Evolutionary conservation across 1,140 invertebrate species (phyloP).

Genomic region (Diachasma alloeum): DNA sequence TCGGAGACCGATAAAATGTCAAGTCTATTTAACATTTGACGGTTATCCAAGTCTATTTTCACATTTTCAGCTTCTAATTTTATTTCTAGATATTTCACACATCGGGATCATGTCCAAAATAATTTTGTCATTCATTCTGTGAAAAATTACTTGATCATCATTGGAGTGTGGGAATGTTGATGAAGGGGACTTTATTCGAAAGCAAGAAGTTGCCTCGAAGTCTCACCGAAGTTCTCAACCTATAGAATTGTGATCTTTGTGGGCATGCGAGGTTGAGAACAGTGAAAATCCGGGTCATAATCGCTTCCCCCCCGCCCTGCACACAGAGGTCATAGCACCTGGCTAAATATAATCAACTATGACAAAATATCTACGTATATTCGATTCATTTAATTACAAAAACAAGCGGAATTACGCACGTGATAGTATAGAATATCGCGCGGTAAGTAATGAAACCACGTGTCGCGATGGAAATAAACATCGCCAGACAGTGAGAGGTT

Average conservation of each 20-base stretch:
- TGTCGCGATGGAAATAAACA: background rate
- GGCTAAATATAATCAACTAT: background rate
- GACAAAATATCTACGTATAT: background rate
- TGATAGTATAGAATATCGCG: background rate
- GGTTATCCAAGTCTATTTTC: conserved; percentile 1
- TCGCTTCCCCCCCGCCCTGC: background rate
- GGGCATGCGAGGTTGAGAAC: background rate
- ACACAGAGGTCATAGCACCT: background rate
- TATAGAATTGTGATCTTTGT: background rate
- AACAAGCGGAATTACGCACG: background rate
- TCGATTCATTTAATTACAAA: background rate
- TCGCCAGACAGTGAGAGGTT: background rate
- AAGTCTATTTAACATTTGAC: conserved; percentile 7
- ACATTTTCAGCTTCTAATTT: background rate
- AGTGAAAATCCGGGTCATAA: background rate
- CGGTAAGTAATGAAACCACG: background rate
- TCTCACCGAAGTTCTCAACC: background rate
- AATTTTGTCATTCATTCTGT: too few relatives aligned
- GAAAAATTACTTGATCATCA: too few relatives aligned
- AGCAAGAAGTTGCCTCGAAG: too few relatives aligned
- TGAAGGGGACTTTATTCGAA: too few relatives aligned
- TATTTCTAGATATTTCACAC: background rate
- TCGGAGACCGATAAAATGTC: background rate
- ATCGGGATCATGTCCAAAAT: background rate
- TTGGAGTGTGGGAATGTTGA: too few relatives aligned